Base-by-base conservation (phyloP, 2,797 vertebrate species). In the Cossypha heuglini region DNA sequence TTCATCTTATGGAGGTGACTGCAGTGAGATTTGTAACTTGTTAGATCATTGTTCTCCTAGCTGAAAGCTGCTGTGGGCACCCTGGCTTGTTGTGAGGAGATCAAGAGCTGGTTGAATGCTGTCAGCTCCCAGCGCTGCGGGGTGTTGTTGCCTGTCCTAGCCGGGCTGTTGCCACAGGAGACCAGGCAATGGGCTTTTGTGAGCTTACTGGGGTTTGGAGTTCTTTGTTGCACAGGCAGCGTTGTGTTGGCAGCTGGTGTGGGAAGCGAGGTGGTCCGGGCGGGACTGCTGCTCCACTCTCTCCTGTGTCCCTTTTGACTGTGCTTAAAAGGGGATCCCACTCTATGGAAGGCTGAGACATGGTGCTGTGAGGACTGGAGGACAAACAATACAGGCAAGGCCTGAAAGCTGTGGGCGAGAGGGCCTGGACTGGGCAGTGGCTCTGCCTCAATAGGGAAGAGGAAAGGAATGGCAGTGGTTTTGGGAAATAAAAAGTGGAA, bases 401-500 rank as follows among this genome's bases (percentile, higher is more conserved):
- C 63, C 43, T 5, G 15, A 66, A 43, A 62, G 55, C 75, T 57
- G 61, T 1, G 2, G 3, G 33, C 1, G 2, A 59, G 2, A 59
- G 57, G 89, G 72, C 45, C 29, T 7, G 5, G n/a, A 77, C 68
- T 3, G 1, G 66, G 58, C 66, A 72, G 61, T 0, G 0, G 37
- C 59, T 1, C 51, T 31, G 63, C 38, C 26, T 79, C 57, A 10
- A 1, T 43, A 59, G 79, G 76, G 79, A 43, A 45, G 19, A 68
- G 66, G 62, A n/a, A 73, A 82, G 80, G 57, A 87, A 42, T 33
- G 38, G 81, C 0, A 0, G 64, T 68, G 17, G 25, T 88, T 89
- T 90, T 71, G 59, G 76, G 76, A 81, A 95, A 76, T 86, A 54
- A 85, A 84, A 95, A 90, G 59, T 79, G 64, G 61, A 74, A 77